Percentiles rank a stretch among this genome's conserved stretches.
These are phyloP conservation scores for Ichneumoninae sp. DNA, from an alignment of 2,888 invertebrate genomes.

Conservation along the genomic window DNA sequence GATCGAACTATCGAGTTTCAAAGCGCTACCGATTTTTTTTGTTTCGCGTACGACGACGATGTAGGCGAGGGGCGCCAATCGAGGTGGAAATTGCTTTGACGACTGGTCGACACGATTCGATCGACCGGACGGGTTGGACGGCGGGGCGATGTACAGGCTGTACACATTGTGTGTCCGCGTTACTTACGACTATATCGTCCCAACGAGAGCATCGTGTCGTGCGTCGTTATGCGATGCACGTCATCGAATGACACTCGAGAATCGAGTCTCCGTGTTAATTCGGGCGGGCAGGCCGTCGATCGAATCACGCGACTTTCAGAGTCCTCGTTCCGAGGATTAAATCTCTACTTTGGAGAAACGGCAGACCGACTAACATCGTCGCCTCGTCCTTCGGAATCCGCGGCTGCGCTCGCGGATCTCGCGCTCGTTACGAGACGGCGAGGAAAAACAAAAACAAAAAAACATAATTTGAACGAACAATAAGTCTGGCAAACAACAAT, in stretches of 20 bases:
- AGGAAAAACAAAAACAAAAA: too few species aligned
- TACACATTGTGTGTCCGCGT: constrained; percentile 9
- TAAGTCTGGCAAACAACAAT: too few species aligned
- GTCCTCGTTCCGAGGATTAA: constrained; percentile 57
- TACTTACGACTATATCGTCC: constrained; percentile 27
- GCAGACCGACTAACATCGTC: constrained; percentile 20
- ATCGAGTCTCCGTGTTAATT: constrained; percentile 23
- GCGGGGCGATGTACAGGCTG: background rate
- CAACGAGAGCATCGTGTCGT: constrained; percentile 36
- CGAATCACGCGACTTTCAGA: constrained; percentile 48
- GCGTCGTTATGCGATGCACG: constrained; percentile 43
- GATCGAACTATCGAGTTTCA: constrained; percentile 60
- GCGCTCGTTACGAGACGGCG: background rate
- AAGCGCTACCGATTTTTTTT: constrained; percentile 50
- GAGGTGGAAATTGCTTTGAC: constrained; percentile 58
- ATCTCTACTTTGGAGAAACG: constrained; percentile 34
- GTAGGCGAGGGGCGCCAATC: constrained; percentile 43
- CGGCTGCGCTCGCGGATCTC: constrained; percentile 4
- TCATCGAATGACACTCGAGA: constrained; percentile 55
- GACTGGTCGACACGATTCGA: constrained; percentile 40
- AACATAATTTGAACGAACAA: too few species aligned
- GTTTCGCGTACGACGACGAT: constrained; percentile 30
- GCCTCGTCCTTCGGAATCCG: constrained; percentile 21
- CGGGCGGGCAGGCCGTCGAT: constrained; percentile 36
- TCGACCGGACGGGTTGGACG: constrained; percentile 41